phyloP scores from a whole-genome alignment of 2,113 vertebrate genomes.

The Vidua chalybeata region DNA sequence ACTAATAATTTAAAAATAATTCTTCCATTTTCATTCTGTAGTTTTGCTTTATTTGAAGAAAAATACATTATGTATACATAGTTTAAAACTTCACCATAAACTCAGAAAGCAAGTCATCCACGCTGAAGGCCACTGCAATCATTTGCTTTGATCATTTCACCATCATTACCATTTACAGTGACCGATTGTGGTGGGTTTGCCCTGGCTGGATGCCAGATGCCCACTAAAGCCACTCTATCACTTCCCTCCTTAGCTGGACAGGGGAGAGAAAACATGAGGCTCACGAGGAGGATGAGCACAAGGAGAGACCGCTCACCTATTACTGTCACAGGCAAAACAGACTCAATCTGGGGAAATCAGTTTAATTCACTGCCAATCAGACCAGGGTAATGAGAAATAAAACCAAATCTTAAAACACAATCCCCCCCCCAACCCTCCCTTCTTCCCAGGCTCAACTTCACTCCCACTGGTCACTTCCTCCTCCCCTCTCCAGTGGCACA shows the following conservation, averaged over 20 bases:
- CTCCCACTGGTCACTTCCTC: not conserved
- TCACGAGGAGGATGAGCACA: not conserved
- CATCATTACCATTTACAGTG: not conserved
- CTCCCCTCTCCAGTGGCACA: not conserved
- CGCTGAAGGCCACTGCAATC: not conserved
- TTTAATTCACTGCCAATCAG: not conserved
- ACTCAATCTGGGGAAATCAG: not conserved
- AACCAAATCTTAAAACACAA: not conserved
- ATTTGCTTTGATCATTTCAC: not conserved
- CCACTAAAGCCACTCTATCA: not conserved
- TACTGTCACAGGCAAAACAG: not conserved
- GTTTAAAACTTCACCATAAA: not conserved
- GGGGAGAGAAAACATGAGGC: not conserved
- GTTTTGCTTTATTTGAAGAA: not conserved
- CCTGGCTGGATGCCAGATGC: not conserved
- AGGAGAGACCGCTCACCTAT: not conserved
- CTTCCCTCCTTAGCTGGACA: not conserved
- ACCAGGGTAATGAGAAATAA: not conserved
- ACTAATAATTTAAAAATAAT: not conserved
- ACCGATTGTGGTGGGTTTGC: not conserved
- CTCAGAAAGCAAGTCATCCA: not conserved
- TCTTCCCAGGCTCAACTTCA: not conserved
- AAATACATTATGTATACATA: not conserved
- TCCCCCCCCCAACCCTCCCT: rapidly evolving
- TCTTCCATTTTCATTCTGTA: not conserved